Percentiles rank a stretch among this genome's conserved stretches.
Evolutionary conservation across 2,797 vertebrate genomes (phyloP).

Genomic region (Bradypodion pumilum): DNA sequence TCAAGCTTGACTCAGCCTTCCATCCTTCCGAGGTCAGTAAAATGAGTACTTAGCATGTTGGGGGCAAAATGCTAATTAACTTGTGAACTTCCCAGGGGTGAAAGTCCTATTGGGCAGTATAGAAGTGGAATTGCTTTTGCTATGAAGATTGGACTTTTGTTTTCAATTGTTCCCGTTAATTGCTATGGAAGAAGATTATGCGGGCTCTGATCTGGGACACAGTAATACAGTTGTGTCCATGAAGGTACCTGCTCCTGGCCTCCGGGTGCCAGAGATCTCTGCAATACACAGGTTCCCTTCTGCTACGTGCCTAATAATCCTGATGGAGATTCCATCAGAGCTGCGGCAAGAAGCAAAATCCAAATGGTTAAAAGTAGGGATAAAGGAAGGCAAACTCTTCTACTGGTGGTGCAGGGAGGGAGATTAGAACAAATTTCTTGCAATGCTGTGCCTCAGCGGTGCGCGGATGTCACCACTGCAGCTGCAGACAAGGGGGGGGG

Average conservation of each 20-base stretch:
- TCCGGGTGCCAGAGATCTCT: not conserved
- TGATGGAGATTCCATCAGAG: no score
- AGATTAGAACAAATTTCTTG: not conserved
- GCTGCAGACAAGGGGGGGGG: not conserved
- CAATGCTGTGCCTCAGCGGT: constrained; percentile 15
- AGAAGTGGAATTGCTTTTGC: no score
- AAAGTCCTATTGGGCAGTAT: no score
- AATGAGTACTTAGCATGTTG: no score
- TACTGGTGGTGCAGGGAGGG: not conserved
- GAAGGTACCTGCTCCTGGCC: not conserved
- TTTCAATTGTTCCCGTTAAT: not conserved
- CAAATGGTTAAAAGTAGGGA: not conserved
- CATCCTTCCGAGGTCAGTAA: no score
- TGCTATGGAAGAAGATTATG: not conserved
- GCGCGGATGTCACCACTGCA: not conserved
- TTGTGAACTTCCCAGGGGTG: no score
- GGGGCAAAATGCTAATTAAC: no score
- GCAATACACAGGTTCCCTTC: no score
- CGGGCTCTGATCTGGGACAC: not conserved
- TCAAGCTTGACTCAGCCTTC: no score
- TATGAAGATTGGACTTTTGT: no score
- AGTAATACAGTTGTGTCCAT: no score
- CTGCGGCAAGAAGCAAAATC: not conserved
- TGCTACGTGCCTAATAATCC: not conserved
- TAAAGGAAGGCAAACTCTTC: not conserved